Percentiles rank a stretch among this genome's conserved stretches.
Evolutionary conservation across 2,797 vertebrate genomes (phyloP).

Genomic region (Cetoscarus ocellatus): DNA sequence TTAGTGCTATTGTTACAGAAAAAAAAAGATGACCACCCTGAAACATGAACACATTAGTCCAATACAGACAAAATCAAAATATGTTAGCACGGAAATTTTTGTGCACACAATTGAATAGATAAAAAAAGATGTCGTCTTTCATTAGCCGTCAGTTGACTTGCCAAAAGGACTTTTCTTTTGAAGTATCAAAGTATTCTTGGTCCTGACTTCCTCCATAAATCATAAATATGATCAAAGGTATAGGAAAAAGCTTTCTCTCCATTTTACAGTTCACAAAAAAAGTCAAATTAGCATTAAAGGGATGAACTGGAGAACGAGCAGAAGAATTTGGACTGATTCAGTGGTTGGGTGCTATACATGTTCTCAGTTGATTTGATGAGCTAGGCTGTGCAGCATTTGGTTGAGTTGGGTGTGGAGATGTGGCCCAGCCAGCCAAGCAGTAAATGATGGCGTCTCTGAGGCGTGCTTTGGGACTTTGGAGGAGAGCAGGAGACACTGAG

Average conservation of each 20-base stretch:
- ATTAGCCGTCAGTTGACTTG: constrained; percentile 31
- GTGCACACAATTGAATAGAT: constrained; percentile 6
- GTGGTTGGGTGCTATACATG: constrained; percentile 36
- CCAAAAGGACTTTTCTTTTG: constrained; percentile 34
- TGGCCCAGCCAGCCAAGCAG: constrained; percentile 64
- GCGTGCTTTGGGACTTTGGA: constrained; percentile 65
- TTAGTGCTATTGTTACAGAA: constrained; percentile 17
- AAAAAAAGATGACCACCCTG: constrained; percentile 8
- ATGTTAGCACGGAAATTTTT: constrained; percentile 8
- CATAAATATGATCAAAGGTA: constrained; percentile 12
- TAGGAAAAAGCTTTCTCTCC: constrained; percentile 8
- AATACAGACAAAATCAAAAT: constrained; percentile 7
- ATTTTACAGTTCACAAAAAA: constrained; percentile 7
- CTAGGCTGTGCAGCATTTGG: constrained; percentile 39
- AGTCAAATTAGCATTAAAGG: constrained; percentile 18
- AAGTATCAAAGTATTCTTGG: constrained; percentile 34
- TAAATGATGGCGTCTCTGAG: constrained; percentile 78
- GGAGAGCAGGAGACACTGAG: constrained; percentile 45
- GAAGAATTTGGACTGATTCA: constrained; percentile 29
- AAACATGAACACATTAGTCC: constrained; percentile 9
- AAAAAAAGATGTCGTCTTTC: constrained; percentile 14
- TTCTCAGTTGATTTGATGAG: constrained; percentile 51
- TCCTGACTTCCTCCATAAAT: constrained; percentile 31
- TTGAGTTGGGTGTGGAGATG: constrained; percentile 65
- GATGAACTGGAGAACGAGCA: constrained; percentile 9